These are phyloP conservation scores for Neodiprion pinetum DNA, from an alignment of 1,140 invertebrate species.

Conservation along the genomic window DNA sequence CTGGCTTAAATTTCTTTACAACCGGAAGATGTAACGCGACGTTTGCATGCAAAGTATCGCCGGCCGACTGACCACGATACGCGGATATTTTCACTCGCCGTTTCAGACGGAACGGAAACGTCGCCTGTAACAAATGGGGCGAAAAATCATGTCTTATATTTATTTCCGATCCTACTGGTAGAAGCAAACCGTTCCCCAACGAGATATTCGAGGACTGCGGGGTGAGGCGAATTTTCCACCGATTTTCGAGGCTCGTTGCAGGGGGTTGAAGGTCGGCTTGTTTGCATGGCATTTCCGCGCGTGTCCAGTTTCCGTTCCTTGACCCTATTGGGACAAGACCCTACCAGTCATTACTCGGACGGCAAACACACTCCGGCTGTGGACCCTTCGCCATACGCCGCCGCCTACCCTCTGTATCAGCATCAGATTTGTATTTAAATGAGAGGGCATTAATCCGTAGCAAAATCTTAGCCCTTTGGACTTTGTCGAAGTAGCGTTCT, in stretches of 20 bases:
- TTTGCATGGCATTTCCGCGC: constrained; percentile 58
- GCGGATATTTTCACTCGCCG: constrained; percentile 25
- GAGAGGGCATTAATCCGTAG: constrained; percentile 58
- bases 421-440: constrained; percentile 65
- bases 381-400: constrained; percentile 40
- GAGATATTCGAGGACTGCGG: constrained; percentile 19
- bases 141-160: constrained; percentile 31
- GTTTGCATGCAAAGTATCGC: constrained; percentile 45
- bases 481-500: no score
- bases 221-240: not conserved
- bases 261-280: constrained; percentile 35
- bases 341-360: constrained; percentile 60
- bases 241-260: no score
- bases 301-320: constrained; percentile 46
- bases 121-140: constrained; percentile 41
- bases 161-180: not conserved
- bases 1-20: constrained; percentile 22
- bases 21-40: constrained; percentile 10
- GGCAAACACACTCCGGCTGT: constrained; percentile 62
- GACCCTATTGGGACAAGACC: constrained; percentile 35
- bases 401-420: constrained; percentile 47
- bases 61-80: constrained; percentile 40
- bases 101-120: constrained; percentile 34
- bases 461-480: constrained; percentile 32
- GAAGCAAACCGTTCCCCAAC: constrained; percentile 9